Base-by-base conservation (phyloP, 2,888 invertebrate species). In the Xylophagus ater region DNA sequence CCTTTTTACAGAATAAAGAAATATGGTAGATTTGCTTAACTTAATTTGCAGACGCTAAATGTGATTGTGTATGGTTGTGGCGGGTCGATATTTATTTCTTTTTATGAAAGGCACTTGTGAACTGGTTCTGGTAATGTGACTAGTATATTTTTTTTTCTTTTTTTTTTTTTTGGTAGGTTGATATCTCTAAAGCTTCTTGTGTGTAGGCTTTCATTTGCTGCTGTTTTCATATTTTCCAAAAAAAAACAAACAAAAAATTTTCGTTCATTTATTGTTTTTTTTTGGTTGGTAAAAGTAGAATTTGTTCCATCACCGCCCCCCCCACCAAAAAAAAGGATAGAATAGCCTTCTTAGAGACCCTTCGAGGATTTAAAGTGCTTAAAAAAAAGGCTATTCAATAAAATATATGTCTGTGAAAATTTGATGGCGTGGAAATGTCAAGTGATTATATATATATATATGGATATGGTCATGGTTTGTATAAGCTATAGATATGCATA, bases 11-110 rank as follows among this genome's bases (percentile, higher is more conserved):
- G 15, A 17, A 29, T 28, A 35, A 42, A 37, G 35, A 45, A 45
- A 42, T 42, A 41, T 42, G 40, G 39, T 42, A 40, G 46, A 42
- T 44, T 44, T 48, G 47, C 46, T 46, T 49, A 50, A 50, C 49
- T 49, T 50, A 50, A 49, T 50, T 50, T 49, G 48, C 45, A 42
- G 45, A 45, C 45, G 41, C 38, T 45, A 42, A 42, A 45, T 45
- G 42, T 33, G 38, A 41, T 42, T 45, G 45, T n/a, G n/a, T 42
- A 42, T 45, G 42, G 38, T 40, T 42, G 40, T 45, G 45, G 42
- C 42, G 42, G 45, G 42, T 45, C 45, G 45, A 45, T 45, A 45
- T 45, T 45, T 42, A 40, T 45, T 40, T 42, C 40, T 40, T 45
- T 21, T 45, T 44, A 39, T 44, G 41, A 41, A 43, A 43, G 34